Base-by-base conservation (phyloP, 2,888 invertebrate genomes). In the Heliconius cydno region DNA sequence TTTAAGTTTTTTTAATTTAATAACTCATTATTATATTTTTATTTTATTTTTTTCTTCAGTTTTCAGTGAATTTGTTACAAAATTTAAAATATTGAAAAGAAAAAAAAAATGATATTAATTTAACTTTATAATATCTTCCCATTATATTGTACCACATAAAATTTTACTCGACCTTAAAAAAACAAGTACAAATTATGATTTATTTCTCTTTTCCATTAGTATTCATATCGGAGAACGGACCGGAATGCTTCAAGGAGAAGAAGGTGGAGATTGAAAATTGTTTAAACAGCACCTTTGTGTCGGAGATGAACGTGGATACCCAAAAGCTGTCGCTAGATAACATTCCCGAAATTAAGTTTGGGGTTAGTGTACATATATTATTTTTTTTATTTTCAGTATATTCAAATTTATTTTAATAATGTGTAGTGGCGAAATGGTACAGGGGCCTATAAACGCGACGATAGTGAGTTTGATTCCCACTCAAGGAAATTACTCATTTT, bases 171-270 rank as follows among this genome's bases (percentile, higher is more conserved):
- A 25, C 7, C 60, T 63, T 13, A 15, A 4, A 65, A 65, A 25
- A 4, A 13, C 65, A 28, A 28, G 5, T 65, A 15, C 2, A 15
- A 65, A 15, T 28, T 65, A 19, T 28, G 2, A 7, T 19, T 34
- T n/a, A 19, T 52, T 34, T 34, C 28, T 34, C 34, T 73, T 57
- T 52, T 28, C 28, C 95, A 95, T 19, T 88, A 96, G 97, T 98
- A 85, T 98, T 98, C 88, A 97, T 98, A 79, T 96, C 98, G 1
- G 97, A 98, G 87, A 96, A 97, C n/a, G 98, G 98, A 0, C 96
- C 97, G 13, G 97, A 97, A 87, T 98, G 98, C 86, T 92, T 98
- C 81, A 86, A 95, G 79, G 93, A 95, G 0, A 96, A 96, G 82
- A 93, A 95, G 81, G 95, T 96, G 1, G 95, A 92, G 1, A 94